Base-by-base conservation (phyloP, 2,888 invertebrate genomes). In the Invenusta paracnida region DNA sequence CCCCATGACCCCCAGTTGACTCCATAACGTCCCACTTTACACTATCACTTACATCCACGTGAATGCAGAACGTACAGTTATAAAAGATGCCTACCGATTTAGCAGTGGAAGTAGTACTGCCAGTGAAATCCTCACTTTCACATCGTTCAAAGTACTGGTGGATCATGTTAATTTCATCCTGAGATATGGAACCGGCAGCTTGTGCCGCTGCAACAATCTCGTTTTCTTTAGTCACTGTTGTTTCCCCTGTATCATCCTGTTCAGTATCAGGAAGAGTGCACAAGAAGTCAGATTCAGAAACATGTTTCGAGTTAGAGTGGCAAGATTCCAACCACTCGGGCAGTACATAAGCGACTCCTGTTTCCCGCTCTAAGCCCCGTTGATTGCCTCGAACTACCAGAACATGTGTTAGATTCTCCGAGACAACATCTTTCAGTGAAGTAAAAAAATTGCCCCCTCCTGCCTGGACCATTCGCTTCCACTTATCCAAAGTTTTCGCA, bases 71-170 rank as follows among this genome's bases (percentile, higher is more conserved):
- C 11, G 28, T 2, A 82, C 31, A 30, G 29, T 82, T 17, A 27
- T 82, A 29, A 23, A 30, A 82, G 82, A 82, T 28, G 29, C 82
- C 30, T 11, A 2, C 82, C 23, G 5, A 2, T 25, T 13, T 82
- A 2, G 11, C 73, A 13, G 17, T 23, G 17, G 73, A n/a, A 23
- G 73, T 73, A 5, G 73, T 23, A 2, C 73, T 23, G 2, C 11
- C 25, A 23, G 11, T 25, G 82, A 82, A 82, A 13, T 82, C 82
- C 31, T 82, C 82, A 2, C 2, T 82, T 11, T 82, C 82, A 29
- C 82, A 82, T 23, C 82, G 30, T 29, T 82, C 82, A 30, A 82
- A 82, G 31, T 82, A 82, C 82, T 82, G 82, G 5, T 82, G 29
- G 31, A 82, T 82, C 82, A 82, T 82, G 82, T 29, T 30, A 13